A percentile compares a stretch with the other conserved stretches of the same genome.
Conservation (phyloP, 1,140 invertebrate species). For the Bombus affinis region DNA sequence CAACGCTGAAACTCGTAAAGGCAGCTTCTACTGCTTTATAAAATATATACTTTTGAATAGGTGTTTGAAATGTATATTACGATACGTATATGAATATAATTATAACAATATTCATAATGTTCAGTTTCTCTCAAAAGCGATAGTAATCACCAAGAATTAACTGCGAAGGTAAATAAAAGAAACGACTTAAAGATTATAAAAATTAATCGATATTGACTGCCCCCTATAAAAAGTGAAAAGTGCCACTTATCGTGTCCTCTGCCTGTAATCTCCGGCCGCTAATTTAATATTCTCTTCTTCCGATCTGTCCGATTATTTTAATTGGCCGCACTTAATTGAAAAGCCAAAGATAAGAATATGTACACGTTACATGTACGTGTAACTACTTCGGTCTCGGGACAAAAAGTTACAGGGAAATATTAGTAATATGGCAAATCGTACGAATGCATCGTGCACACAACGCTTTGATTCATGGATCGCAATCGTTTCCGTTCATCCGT, state of each 20-base stretch:
- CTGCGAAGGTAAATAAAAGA: neutral
- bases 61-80: no score
- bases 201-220: neutral
- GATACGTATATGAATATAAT: no score
- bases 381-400: neutral
- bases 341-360: neutral
- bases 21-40: no score
- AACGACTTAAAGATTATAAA: neutral
- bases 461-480: slow-evolving; percentile 48
- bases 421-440: neutral
- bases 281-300: neutral
- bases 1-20: no score
- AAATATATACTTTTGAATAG: no score
- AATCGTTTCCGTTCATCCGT: slow-evolving; percentile 58
- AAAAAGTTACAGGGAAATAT: slow-evolving; percentile 37
- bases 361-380: neutral
- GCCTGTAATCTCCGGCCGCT: neutral
- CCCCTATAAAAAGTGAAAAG: neutral
- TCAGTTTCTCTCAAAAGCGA: no score
- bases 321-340: neutral
- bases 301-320: neutral
- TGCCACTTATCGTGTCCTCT: neutral
- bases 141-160: no score
- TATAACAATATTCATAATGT: no score
- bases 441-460: slow-evolving; percentile 1